phyloP scores from a whole-genome alignment of 2,113 vertebrate species.

The Clarias batrachus region DNA sequence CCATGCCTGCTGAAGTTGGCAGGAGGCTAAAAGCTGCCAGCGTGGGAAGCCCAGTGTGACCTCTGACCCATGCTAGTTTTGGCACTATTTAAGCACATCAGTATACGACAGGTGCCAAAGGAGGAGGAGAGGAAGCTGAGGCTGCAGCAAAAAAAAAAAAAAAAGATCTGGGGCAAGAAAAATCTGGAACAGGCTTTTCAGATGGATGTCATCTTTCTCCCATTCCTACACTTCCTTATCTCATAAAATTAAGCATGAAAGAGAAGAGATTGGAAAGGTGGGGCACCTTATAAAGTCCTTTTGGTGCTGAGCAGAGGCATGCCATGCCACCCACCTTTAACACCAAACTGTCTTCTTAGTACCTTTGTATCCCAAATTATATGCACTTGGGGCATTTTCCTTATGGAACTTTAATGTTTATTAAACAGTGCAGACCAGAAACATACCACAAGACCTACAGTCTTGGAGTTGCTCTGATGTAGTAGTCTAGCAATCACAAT shows the following conservation, averaged over 20 bases:
- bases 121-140: constrained; percentile 39
- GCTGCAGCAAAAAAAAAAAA: too few relatives aligned
- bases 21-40: constrained; percentile 69
- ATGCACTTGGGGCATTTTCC: background rate
- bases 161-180: constrained; percentile 38
- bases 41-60: constrained; percentile 67
- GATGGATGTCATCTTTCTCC: constrained; percentile 28
- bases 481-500: too few relatives aligned
- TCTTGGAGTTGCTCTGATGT: too few relatives aligned
- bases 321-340: constrained; percentile 20
- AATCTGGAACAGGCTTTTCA: constrained; percentile 44
- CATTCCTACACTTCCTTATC: constrained; percentile 6
- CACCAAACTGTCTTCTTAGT: background rate
- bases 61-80: constrained; percentile 61
- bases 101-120: constrained; percentile 43
- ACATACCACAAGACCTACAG: too few relatives aligned
- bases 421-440: background rate
- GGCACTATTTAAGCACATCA: constrained; percentile 47
- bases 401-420: too few relatives aligned
- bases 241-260: background rate
- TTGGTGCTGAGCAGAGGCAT: background rate
- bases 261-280: constrained; percentile 12
- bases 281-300: constrained; percentile 16
- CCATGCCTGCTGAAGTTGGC: constrained; percentile 66
- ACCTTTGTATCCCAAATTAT: background rate